phyloP scores from a whole-genome alignment of 2,797 vertebrate genomes.

The Leuciscus waleckii region DNA sequence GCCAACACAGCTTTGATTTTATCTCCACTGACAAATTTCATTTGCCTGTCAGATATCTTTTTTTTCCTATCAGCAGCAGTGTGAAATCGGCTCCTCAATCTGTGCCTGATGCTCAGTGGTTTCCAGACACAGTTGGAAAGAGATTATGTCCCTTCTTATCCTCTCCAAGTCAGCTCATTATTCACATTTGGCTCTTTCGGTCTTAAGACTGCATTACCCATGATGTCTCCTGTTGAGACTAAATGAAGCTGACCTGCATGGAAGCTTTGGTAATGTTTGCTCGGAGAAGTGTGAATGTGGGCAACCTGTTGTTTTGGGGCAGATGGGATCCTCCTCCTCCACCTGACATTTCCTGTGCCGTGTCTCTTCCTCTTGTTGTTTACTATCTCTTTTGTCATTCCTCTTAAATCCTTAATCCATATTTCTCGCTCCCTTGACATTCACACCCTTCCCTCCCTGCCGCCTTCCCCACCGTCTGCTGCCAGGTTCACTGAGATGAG shows the following conservation, averaged over 20 bases:
- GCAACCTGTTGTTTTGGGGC: constrained; percentile 59
- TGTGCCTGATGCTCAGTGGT: constrained; percentile 24
- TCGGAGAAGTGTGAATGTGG: constrained; percentile 38
- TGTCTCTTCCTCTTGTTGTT: background rate
- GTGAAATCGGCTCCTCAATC: constrained; percentile 47
- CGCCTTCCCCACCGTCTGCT: background rate
- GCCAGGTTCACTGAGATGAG: constrained; percentile 13
- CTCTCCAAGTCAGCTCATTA: constrained; percentile 28
- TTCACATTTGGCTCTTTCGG: constrained; percentile 58
- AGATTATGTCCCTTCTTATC: constrained; percentile 33
- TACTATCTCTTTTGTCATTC: constrained; percentile 18
- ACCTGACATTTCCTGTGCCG: constrained; percentile 43
- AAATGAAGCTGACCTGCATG: constrained; percentile 60
- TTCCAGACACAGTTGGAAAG: constrained; percentile 33
- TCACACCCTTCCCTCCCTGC: background rate
- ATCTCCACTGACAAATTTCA: constrained; percentile 50
- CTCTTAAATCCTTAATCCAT: constrained; percentile 21
- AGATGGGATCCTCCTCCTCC: constrained; percentile 70
- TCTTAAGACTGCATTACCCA: constrained; percentile 32
- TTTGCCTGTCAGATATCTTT: constrained; percentile 51
- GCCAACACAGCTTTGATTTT: constrained; percentile 48
- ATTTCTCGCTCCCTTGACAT: background rate
- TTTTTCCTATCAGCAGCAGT: constrained; percentile 26
- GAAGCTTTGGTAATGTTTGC: constrained; percentile 64
- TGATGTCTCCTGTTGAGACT: constrained; percentile 60